Percentiles rank a stretch among this genome's conserved stretches.
Conservation (phyloP, 1,140 invertebrate species). For the Musca domestica region DNA sequence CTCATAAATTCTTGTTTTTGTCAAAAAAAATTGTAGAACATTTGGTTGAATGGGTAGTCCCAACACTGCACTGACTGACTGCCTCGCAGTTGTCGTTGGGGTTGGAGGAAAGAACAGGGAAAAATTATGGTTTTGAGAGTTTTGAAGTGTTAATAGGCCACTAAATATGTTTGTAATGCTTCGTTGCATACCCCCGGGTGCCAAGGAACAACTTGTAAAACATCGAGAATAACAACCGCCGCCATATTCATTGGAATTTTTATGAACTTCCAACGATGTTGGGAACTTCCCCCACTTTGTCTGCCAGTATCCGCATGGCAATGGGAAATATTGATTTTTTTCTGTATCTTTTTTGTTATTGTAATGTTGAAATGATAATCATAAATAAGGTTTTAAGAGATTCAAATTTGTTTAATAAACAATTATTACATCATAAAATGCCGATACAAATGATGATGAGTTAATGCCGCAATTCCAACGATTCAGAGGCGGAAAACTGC, state of each 20-base stretch:
- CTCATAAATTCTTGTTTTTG: conserved; percentile 4
- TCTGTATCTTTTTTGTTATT: not conserved
- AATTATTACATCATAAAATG: conserved; percentile 1
- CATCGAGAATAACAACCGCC: not conserved
- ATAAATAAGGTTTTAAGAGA: conserved; percentile 14
- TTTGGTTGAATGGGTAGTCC: not conserved
- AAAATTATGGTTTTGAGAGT: conserved; percentile 1
- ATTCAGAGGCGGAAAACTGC: too few relatives aligned
- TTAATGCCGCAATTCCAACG: too few relatives aligned
- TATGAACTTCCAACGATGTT: not conserved
- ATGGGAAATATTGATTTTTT: not conserved
- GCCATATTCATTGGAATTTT: not conserved
- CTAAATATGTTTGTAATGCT: conserved; percentile 3
- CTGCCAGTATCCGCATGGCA: not conserved
- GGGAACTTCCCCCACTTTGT: not conserved
- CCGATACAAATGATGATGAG: too few relatives aligned
- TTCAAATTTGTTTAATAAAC: conserved; percentile 13
- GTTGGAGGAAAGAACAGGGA: not conserved
- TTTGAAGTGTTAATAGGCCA: conserved; percentile 21
- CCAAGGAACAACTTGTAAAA: conserved; percentile 4
- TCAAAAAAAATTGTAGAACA: too few relatives aligned
- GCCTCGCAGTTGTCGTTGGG: not conserved
- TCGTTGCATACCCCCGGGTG: not conserved
- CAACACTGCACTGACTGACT: too few relatives aligned
- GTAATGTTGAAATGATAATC: not conserved